Base-by-base conservation (phyloP, 2,113 vertebrate genomes). In the Microcebus tavaratra region DNA sequence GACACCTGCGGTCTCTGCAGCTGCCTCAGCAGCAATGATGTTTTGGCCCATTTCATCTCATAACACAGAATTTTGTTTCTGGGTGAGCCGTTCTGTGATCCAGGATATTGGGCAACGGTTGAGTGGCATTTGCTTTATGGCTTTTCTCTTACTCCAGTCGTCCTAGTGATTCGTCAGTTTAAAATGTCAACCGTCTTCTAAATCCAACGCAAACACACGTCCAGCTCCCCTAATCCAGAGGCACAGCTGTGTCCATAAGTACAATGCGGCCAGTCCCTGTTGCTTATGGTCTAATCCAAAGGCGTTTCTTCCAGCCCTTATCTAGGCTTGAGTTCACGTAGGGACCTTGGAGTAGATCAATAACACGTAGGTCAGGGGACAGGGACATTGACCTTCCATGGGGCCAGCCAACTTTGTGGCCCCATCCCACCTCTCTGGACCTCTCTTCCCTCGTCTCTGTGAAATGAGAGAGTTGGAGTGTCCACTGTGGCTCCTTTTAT, bases 121-220 rank as follows among this genome's bases (percentile, higher is more conserved):
- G 55, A 88, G 48, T 90, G 90, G 42, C 78, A 83, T 95, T 97
- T 96, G 75, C 63, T 83, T 92, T 93, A 89, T 89, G 93, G 3
- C n/a, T 95, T 86, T 27, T 9, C 63, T 96, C 48, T 79, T 61
- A 80, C 3, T 45, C 18, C 4, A 8, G 21, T 83, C 34, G 36
- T 91, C 76, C 48, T 90, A 70, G 34, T 34, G 68, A 83, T 79
- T 96, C 10, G 39, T 90, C 70, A 81, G 17, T 90, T 96, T 92
- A 90, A 96, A 95, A 65, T 91, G 75, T 53, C 36, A 88, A 20
- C 67, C 0, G 0, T 75, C 72, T 59, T 96, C 63, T 45, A 83
- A 94, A 94, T 84, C 90, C 63, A 90, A 65, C 27, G 39, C 59
- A 96, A 87, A 88, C 50, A 96, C 31, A 6, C 8, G 63, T 21